These are phyloP conservation scores for Adelges cooleyi DNA, from an alignment of 1,140 invertebrate genomes.

Conservation along the genomic window DNA sequence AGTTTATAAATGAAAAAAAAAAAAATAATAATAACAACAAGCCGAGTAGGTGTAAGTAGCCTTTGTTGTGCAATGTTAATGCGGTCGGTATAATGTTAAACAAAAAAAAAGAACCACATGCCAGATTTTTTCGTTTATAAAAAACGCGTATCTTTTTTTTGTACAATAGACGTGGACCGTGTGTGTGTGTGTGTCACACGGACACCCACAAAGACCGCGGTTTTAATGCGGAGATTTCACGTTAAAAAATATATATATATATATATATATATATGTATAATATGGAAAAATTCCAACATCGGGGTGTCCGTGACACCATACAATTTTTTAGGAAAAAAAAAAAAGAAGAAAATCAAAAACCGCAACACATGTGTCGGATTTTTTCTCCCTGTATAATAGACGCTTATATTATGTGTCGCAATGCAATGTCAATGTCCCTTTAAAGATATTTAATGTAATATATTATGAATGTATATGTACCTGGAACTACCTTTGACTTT, in stretches of 20 bases:
- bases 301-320: not conserved
- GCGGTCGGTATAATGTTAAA: slow-evolving; percentile 10
- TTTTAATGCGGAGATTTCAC: slow-evolving; percentile 11
- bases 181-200: slow-evolving; percentile 2
- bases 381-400: no score
- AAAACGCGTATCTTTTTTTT: slow-evolving; percentile 4
- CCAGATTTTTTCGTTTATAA: slow-evolving; percentile 4
- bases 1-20: not conserved
- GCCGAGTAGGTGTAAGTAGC: slow-evolving; percentile 3
- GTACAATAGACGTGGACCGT: not conserved
- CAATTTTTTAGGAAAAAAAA: no score
- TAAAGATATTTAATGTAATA: no score
- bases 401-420: no score
- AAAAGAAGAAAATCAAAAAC: no score
- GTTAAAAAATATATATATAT: no score
- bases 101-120: slow-evolving; percentile 21
- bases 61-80: slow-evolving; percentile 24
- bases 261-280: no score
- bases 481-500: no score
- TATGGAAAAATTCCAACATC: not conserved
- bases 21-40: slow-evolving; percentile 13
- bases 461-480: no score
- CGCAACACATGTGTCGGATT: no score
- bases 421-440: no score
- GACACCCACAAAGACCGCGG: slow-evolving; percentile 26